Base-by-base conservation (phyloP, 2,797 vertebrate genomes). In the Xenentodon cancila region DNA sequence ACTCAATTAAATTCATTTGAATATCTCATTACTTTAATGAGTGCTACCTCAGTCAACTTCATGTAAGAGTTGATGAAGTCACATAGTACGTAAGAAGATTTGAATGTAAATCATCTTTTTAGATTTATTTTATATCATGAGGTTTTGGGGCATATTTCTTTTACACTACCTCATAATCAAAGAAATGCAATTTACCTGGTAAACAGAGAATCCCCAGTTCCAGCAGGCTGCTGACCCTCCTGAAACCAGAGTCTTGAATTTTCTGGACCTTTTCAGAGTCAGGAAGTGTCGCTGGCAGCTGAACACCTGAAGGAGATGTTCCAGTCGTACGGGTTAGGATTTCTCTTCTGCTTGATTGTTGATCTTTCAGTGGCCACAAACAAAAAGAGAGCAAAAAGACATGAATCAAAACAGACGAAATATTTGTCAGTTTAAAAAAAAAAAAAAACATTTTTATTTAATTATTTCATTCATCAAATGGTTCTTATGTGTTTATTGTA, bases 151-250 rank as follows among this genome's bases (percentile, higher is more conserved):
- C 30, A 8, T 5, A 30, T 30, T 30, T 30, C 30, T 30, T 30
- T 3, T 8, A 30, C 7, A 30, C 30, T 30, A 5, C 3, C 30
- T 6, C 12, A 42, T 30, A 20, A n/a, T 4, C 25, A 20, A 19
- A 22, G 8, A 12, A 51, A 34, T 55, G 20, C 2, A 18, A 44
- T 32, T 34, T 86, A 91, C 97, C 97, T 96, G 97, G 96, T 79
- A 99, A 87, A 88, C 92, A 95, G 27, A 94, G 84, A 27, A 97
- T 88, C 81, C 94, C 90, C 0, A 96, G 93, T 67, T 85, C 87
- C 45, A 98, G 82, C 53, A 98, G 88, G 55, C 81, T 56, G 18
- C 84, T 74, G 79, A 91, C 68, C 62, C 73, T 70, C 42, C 71
- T 84, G 37, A 86, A 76, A 53, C 57, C 61, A 42, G 69, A 74